Base-by-base conservation (phyloP, 2,113 vertebrate genomes). In the Solea solea region DNA sequence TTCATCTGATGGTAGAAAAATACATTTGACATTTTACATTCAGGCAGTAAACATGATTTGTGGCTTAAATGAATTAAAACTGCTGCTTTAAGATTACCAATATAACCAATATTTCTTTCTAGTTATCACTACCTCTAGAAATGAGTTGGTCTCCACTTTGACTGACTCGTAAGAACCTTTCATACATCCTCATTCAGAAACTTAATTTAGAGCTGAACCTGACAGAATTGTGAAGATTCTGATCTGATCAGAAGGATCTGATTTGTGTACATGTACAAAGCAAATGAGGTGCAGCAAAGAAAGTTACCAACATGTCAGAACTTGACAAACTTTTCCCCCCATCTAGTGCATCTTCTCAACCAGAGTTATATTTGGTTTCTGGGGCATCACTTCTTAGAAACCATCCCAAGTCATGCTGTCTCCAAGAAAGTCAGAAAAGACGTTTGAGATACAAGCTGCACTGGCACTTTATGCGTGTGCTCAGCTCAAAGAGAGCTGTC, bases 331-430 rank as follows among this genome's bases (percentile, higher is more conserved):
- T 27, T 64, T 69, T 16, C n/a, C 8, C 49, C 9, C 52, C 8
- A 58, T 73, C 28, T 39, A 59, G 59, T 59, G 3, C 13, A 14
- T 61, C 41, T 55, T 56, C 40, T 41, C 65, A 69, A 69, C 64
- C 12, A 48, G 16, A 51, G 57, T 28, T 83, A 75, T 65, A 57
- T 76, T 78, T 71, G 48, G 62, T 87, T 82, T 85, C 79, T 80
- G 64, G 69, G 7, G 48, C 75, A 79, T 76, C 60, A 11, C 48
- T 11, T 73, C 51, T 73, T 25, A 52, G 63, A 75, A 69, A 62
- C n/a, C 5, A 39, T 55, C 34, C n/a, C 59, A 69, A 52, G 55
- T 4, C 41, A 58, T 55, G 54, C 44, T 2, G 64, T 49, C 68
- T 46, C 52, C 53, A 40, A 41, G 61, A 14, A 64, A 66, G 21